Evolutionary conservation across 2,888 invertebrate genomes (phyloP).

Genomic region (Azorinus chamasolen): DNA sequence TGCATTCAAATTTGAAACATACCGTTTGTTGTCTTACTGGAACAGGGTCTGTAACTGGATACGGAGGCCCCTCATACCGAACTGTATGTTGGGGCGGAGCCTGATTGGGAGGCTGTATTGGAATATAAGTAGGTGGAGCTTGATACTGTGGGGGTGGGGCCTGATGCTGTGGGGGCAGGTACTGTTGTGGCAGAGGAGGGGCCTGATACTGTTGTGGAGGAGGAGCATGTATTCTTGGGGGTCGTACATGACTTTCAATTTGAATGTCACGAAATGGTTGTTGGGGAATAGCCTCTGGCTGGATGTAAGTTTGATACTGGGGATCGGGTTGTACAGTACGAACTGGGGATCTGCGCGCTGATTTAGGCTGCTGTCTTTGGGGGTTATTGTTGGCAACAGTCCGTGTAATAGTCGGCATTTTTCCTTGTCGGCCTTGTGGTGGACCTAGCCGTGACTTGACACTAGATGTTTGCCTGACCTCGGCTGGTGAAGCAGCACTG

Average conservation of each 20-base stretch:
- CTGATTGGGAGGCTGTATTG: slow-evolving; percentile 17
- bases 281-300: slow-evolving; percentile 4
- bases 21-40: slow-evolving; percentile 20
- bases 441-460: slow-evolving; percentile 49
- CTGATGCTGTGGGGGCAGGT: slow-evolving; percentile 14
- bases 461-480: slow-evolving; percentile 10
- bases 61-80: slow-evolving; percentile 27
- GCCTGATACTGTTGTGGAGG: slow-evolving; percentile 6
- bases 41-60: slow-evolving; percentile 24
- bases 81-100: slow-evolving; percentile 7
- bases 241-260: not conserved
- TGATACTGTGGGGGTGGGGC: slow-evolving; percentile 12
- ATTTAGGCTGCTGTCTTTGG: not conserved
- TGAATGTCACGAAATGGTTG: slow-evolving; percentile 1
- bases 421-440: slow-evolving; percentile 4
- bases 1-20: slow-evolving; percentile 1
- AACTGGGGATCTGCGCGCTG: slow-evolving; percentile 1
- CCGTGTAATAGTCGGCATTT: slow-evolving; percentile 37
- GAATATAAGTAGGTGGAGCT: slow-evolving; percentile 20
- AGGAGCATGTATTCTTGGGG: slow-evolving; percentile 9
- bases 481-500: slow-evolving; percentile 11
- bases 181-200: not conserved
- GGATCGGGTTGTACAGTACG: not conserved
- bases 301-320: not conserved
- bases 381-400: slow-evolving; percentile 32